Percentiles rank a stretch among this genome's conserved stretches.
These are phyloP conservation scores for Syrrhaptes paradoxus DNA, from an alignment of 2,113 vertebrate genomes.

Conservation along the genomic window DNA sequence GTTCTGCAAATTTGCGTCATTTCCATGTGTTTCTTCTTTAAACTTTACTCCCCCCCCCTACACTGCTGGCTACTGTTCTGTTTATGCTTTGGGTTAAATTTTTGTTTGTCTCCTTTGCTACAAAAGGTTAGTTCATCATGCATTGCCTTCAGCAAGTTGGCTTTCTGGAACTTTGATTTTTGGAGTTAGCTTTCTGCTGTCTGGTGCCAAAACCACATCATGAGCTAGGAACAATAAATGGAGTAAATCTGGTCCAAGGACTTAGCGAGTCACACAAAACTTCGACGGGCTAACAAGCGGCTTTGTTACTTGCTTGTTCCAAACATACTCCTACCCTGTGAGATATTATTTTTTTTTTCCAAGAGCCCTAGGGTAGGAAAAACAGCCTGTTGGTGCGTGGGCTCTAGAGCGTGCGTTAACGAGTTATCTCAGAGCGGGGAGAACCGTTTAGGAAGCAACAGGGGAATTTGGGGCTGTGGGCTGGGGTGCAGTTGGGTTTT, in stretches of 20 bases:
- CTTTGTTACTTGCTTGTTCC: neutral
- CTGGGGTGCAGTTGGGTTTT: neutral
- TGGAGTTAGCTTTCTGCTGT: neutral
- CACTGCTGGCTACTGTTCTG: neutral
- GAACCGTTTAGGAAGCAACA: neutral
- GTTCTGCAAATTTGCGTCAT: neutral
- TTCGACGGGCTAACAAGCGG: neutral
- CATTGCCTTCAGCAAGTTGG: neutral
- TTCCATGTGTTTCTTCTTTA: slow-evolving; percentile 37
- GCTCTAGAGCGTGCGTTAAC: neutral
- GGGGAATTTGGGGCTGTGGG: neutral
- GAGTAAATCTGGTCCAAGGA: slow-evolving; percentile 1
- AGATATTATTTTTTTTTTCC: neutral
- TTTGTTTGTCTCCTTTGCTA: neutral
- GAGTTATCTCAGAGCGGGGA: neutral
- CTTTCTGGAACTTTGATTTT: neutral
- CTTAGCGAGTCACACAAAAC: neutral
- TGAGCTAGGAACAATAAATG: slow-evolving; percentile 15
- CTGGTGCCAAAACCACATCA: slow-evolving; percentile 27
- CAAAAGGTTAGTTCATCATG: neutral
- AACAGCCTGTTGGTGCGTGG: neutral
- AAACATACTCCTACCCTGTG: neutral
- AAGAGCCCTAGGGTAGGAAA: neutral
- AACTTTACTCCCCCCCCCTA: neutral
- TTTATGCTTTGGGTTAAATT: slow-evolving; percentile 9